Percentiles rank a stretch among this genome's conserved stretches.
Conservation (phyloP, 2,113 vertebrate species). For the Hylia prasina region DNA sequence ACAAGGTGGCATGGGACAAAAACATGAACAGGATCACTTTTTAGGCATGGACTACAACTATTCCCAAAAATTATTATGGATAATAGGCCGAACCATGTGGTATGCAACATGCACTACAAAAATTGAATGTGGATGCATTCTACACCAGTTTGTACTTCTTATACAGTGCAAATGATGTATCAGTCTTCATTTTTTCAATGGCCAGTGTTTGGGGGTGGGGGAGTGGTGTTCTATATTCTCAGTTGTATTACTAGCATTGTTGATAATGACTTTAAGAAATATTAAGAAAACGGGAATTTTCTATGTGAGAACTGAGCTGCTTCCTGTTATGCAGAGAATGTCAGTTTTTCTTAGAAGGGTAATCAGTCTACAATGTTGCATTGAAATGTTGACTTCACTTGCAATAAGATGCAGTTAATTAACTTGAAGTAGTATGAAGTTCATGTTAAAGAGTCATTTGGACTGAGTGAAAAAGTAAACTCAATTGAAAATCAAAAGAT, state of each 20-base stretch:
- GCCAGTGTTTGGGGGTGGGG: fast-evolving
- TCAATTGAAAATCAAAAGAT: not conserved
- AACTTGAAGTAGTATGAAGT: not conserved
- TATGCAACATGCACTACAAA: not conserved
- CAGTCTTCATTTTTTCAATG: not conserved
- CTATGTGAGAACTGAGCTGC: not conserved
- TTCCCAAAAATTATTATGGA: fast-evolving
- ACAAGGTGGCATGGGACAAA: not conserved
- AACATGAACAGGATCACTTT: not conserved
- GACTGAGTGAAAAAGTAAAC: not conserved
- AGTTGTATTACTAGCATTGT: not conserved
- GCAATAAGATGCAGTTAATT: constrained; percentile 21
- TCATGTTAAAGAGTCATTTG: not conserved
- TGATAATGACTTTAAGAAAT: not conserved
- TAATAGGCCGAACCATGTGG: fast-evolving
- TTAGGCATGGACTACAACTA: not conserved
- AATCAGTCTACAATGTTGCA: not conserved
- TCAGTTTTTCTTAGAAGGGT: not conserved
- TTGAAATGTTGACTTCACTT: not conserved
- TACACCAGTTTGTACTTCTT: not conserved
- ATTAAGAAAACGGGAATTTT: not conserved
- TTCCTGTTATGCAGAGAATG: not conserved
- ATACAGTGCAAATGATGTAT: not conserved
- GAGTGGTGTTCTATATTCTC: not conserved
- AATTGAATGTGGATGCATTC: not conserved